These are phyloP conservation scores for Eutrigla gurnardus DNA, from an alignment of 2,797 vertebrate genomes.

Conservation along the genomic window DNA sequence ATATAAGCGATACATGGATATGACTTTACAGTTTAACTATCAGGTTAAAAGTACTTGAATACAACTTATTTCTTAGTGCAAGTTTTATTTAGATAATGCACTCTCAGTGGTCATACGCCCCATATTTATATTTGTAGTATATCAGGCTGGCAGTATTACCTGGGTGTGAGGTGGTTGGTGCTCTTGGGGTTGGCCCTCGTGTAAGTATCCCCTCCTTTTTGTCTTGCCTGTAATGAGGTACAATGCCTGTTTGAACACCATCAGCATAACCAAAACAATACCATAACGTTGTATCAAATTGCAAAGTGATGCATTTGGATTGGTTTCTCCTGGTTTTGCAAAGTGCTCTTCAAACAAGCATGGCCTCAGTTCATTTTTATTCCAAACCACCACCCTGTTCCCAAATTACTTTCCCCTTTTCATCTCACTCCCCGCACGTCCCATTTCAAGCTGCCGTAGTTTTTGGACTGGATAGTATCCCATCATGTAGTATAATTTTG, in stretches of 20 bases:
- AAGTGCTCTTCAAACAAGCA: constrained; percentile 71
- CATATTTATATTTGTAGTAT: neutral
- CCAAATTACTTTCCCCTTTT: constrained; percentile 52
- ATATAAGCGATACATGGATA: neutral
- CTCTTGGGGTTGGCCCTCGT: constrained; percentile 44
- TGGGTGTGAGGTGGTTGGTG: constrained; percentile 47
- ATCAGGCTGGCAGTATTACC: constrained; percentile 30
- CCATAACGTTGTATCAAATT: constrained; percentile 3
- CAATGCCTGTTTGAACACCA: constrained; percentile 72
- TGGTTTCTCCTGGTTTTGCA: constrained; percentile 14
- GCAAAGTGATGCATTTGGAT: constrained; percentile 4
- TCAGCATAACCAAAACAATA: constrained; percentile 14
- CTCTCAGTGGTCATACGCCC: neutral
- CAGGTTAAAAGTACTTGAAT: neutral
- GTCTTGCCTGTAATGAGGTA: constrained; percentile 20
- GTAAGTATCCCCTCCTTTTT: constrained; percentile 48
- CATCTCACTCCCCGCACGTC: constrained; percentile 56
- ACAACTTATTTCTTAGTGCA: neutral
- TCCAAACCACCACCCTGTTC: constrained; percentile 43
- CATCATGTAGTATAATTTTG: neutral
- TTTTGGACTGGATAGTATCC: constrained; percentile 33
- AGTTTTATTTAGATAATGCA: neutral
- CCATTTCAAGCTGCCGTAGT: constrained; percentile 66
- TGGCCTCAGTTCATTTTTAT: constrained; percentile 47
- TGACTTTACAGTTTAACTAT: neutral